Evolutionary conservation across 2,888 invertebrate genomes (phyloP).

Genomic region (Melinopterus prodromus): DNA sequence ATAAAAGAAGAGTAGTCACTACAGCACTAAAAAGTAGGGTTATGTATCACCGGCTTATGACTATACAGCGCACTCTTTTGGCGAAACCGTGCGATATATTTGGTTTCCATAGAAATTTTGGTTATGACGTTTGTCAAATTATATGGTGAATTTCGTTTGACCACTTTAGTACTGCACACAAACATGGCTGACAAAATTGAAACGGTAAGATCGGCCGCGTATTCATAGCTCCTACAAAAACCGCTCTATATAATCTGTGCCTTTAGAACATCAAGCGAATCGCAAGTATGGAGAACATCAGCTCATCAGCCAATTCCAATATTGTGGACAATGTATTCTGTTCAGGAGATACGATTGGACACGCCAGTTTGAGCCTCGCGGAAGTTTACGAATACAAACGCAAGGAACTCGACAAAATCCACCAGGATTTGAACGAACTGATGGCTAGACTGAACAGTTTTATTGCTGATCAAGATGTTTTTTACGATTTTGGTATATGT

Average conservation of each 20-base stretch:
- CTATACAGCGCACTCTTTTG: not conserved
- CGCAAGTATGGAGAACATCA: not conserved
- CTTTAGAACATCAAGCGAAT: not conserved
- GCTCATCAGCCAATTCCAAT: not conserved
- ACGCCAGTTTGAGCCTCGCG: not conserved
- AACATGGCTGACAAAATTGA: not conserved
- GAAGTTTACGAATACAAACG: conserved; percentile 18
- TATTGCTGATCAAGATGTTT: conserved; percentile 36
- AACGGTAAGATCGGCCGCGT: not conserved
- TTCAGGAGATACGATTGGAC: not conserved
- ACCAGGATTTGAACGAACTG: conserved; percentile 41
- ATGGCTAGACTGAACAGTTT: conserved; percentile 40
- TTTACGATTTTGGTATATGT: not conserved
- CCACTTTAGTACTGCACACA: not conserved
- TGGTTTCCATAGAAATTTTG: not conserved
- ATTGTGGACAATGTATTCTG: not conserved
- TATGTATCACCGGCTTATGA: no score
- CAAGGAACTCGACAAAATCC: conserved; percentile 40
- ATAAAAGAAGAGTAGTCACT: no score
- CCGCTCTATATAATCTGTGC: not conserved
- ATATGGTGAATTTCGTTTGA: not conserved
- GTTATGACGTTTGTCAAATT: not conserved
- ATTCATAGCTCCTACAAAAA: not conserved
- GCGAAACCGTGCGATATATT: not conserved
- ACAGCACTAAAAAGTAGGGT: no score